These are phyloP conservation scores for Pteropus alecto DNA, from an alignment of 2,113 vertebrate species.

Conservation along the genomic window DNA sequence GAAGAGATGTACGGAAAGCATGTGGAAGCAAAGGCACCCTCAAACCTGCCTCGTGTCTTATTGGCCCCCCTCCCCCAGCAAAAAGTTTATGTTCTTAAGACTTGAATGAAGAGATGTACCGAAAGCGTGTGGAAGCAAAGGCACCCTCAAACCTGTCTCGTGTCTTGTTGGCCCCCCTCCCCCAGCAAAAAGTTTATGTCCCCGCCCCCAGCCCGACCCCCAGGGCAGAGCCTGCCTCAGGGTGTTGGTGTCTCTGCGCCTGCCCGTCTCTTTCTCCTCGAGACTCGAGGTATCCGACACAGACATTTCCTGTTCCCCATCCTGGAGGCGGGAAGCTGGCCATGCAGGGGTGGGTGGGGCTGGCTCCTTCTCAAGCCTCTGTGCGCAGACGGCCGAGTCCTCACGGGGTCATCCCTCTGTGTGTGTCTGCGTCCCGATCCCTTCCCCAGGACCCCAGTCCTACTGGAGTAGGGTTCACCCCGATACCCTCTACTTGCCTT, in stretches of 20 bases:
- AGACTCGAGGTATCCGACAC: not conserved
- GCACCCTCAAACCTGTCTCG: not conserved
- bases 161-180: not conserved
- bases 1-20: not conserved
- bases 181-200: no score
- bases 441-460: not conserved
- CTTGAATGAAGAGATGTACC: not conserved
- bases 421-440: no score
- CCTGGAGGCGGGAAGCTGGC: not conserved
- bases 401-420: not conserved
- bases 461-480: not conserved
- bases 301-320: not conserved
- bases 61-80: not conserved
- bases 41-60: not conserved
- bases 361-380: not conserved
- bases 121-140: rapidly evolving
- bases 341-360: not conserved
- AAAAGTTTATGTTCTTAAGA: no score
- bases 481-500: no score
- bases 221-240: not conserved
- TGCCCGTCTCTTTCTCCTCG: not conserved
- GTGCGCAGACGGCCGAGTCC: rapidly evolving
- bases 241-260: not conserved
- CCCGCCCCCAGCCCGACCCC: not conserved
- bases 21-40: not conserved